Percentiles rank a stretch among this genome's conserved stretches.
These are phyloP conservation scores for Manis crassicaudata DNA, from an alignment of 2,797 vertebrate species.

Conservation along the genomic window DNA sequence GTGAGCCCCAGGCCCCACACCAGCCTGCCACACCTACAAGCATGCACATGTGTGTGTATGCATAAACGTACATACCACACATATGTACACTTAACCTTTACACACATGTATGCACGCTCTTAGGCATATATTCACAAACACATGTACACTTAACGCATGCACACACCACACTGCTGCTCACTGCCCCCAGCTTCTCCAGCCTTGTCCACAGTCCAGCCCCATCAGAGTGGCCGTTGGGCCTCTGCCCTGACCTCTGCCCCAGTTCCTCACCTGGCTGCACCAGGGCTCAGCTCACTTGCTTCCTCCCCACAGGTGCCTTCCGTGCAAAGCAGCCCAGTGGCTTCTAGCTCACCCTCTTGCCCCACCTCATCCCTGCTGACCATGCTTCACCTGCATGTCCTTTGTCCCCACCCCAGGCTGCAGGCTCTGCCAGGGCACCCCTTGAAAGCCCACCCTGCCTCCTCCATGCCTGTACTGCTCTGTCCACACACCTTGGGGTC, in stretches of 20 bases:
- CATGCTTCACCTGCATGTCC: not conserved
- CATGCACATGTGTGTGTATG: no score
- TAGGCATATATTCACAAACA: no score
- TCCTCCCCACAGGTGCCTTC: not conserved
- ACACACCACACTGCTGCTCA: not conserved
- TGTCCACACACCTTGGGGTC: not conserved
- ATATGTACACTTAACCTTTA: no score
- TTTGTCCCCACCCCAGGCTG: not conserved
- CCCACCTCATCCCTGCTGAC: not conserved
- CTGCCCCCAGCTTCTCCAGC: not conserved
- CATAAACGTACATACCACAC: no score
- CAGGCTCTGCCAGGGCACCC: not conserved
- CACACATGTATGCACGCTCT: no score
- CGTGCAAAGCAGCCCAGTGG: not conserved
- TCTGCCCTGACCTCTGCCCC: not conserved
- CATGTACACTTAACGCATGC: not conserved
- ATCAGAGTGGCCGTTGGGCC: not conserved
- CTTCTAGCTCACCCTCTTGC: not conserved
- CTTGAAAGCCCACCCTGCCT: not conserved
- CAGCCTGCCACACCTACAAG: not conserved
- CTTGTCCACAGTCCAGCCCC: not conserved
- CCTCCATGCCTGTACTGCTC: not conserved
- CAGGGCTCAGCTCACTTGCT: not conserved
- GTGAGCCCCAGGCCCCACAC: slow-evolving; percentile 76
- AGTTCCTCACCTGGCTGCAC: not conserved